Conservation (phyloP, 2,113 vertebrate genomes). For the Perca schrenkii region DNA sequence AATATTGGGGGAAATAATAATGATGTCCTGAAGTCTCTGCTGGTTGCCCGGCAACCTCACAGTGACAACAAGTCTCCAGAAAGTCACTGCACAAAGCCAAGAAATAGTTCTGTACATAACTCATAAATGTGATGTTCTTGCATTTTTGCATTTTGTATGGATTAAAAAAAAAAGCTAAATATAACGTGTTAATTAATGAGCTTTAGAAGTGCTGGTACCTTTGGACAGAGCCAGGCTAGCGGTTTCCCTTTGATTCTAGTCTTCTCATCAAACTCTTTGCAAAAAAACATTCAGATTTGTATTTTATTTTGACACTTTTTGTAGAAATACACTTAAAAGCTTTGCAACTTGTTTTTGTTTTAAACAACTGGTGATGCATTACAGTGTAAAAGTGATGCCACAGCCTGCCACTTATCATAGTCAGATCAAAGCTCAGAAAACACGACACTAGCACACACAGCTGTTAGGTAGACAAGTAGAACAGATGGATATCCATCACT, state of each 20-base stretch:
- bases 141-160: neutral
- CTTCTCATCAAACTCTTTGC: neutral
- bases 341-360: neutral
- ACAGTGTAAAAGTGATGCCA: neutral
- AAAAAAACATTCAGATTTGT: neutral
- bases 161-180: neutral
- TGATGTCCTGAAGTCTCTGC: no score
- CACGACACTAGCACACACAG: neutral
- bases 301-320: neutral
- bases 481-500: slow-evolving; percentile 33
- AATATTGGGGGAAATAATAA: neutral
- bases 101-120: neutral
- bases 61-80: neutral
- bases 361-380: neutral
- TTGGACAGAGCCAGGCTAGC: no score
- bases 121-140: neutral
- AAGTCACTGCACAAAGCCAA: neutral
- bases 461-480: slow-evolving; percentile 29
- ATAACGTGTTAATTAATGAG: neutral
- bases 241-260: neutral
- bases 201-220: neutral
- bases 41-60: no score
- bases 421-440: slow-evolving; percentile 31
- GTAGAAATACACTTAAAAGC: neutral
- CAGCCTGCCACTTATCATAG: neutral